Evolutionary conservation across 2,797 vertebrate genomes (phyloP).

Genomic region (Heterohyrax brucei): DNA sequence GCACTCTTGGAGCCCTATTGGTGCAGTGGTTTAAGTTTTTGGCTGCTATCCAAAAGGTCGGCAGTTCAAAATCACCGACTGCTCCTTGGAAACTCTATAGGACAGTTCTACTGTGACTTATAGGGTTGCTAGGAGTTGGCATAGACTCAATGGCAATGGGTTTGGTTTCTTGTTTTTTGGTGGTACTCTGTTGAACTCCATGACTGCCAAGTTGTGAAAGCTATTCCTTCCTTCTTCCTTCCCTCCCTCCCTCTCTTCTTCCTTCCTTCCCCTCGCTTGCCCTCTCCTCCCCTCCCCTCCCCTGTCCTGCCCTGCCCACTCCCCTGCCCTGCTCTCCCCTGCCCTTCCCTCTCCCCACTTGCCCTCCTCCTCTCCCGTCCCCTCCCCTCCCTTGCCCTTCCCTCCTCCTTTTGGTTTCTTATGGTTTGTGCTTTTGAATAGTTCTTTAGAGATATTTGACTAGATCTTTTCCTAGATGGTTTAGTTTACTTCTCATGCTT

Average conservation of each 20-base stretch:
- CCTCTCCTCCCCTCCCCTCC: no score
- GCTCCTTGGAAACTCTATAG: no score
- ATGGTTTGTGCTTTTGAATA: not conserved
- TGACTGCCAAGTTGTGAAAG: not conserved
- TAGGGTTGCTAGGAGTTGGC: no score
- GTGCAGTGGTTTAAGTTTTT: no score
- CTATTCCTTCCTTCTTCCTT: not conserved
- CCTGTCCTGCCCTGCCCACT: no score
- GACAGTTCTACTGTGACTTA: no score
- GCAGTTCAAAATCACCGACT: no score
- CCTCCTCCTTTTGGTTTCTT: not conserved
- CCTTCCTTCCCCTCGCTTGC: not conserved
- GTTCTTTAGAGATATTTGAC: not conserved
- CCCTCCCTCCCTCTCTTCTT: not conserved
- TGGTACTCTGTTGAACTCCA: not conserved
- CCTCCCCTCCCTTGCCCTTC: no score
- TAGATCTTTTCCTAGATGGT: conserved; percentile 41
- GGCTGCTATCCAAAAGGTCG: no score
- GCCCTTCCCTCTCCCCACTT: no score
- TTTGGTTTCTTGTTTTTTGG: not conserved
- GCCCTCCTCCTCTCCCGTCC: not conserved
- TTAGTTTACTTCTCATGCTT: not conserved
- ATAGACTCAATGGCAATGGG: no score
- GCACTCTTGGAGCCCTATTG: no score
- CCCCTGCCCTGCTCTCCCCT: not conserved